Percentiles rank a stretch among this genome's conserved stretches.
phyloP scores from a whole-genome alignment of 1,140 invertebrate species.

The Atopsyche davidsoni region DNA sequence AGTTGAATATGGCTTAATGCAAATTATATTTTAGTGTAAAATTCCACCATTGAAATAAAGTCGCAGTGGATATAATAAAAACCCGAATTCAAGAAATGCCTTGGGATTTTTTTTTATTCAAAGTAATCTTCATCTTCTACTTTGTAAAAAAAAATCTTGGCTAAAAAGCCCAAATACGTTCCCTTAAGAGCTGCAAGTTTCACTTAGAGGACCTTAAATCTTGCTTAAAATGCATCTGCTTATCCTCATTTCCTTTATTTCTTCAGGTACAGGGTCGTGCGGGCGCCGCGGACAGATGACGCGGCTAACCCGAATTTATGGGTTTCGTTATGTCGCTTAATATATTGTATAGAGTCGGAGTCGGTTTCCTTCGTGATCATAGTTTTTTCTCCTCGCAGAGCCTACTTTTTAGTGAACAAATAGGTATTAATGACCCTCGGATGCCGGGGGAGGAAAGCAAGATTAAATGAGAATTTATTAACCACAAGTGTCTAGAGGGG shows the following conservation, averaged over 20 bases:
- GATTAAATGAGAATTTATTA: constrained; percentile 31
- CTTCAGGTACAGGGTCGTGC: no score
- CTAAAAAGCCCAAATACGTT: no score
- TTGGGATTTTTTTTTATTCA: no score
- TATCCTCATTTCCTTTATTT: not conserved
- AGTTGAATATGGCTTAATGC: no score
- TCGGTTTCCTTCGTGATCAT: constrained; percentile 23
- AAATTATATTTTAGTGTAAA: no score
- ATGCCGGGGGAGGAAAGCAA: constrained; percentile 9
- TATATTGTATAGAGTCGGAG: constrained; percentile 21
- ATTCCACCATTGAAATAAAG: no score
- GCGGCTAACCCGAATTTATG: constrained; percentile 27
- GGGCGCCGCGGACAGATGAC: constrained; percentile 23
- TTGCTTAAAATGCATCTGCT: constrained; percentile 10
- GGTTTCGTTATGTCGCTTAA: constrained; percentile 24
- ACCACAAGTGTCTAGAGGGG: constrained; percentile 24
- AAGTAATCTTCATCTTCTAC: no score
- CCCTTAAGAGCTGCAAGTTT: no score
- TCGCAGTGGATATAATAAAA: no score
- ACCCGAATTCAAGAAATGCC: no score
- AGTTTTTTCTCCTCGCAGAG: constrained; percentile 21
- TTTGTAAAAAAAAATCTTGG: no score
- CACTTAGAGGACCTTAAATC: no score
- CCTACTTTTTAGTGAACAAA: constrained; percentile 24
- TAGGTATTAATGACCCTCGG: constrained; percentile 29